Evolutionary conservation across 2,797 vertebrate species (phyloP).

Genomic region (Synaphobranchus kaupii): DNA sequence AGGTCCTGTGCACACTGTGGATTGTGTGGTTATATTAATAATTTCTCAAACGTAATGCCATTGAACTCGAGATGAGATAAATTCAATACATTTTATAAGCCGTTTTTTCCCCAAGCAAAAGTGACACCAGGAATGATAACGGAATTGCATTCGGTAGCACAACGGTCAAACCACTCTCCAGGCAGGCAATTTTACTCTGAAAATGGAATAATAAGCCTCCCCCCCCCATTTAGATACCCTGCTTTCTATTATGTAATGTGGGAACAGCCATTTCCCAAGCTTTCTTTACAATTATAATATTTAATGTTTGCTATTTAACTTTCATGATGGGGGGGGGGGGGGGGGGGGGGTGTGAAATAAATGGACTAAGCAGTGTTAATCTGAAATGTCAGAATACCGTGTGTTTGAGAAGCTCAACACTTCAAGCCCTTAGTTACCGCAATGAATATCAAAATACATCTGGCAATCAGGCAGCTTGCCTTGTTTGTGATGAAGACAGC

Average conservation of each 20-base stretch:
- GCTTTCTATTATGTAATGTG: not conserved
- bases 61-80: slow-evolving; percentile 21
- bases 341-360: not conserved
- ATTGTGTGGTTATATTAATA: slow-evolving; percentile 9
- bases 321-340: not conserved
- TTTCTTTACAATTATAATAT: not conserved
- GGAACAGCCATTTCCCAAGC: not conserved
- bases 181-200: not conserved
- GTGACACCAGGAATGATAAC: slow-evolving; percentile 13
- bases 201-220: slow-evolving; percentile 9
- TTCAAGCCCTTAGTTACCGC: not conserved
- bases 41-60: slow-evolving; percentile 15
- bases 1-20: not conserved
- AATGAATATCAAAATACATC: not conserved
- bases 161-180: slow-evolving; percentile 7
- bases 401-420: not conserved
- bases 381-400: not conserved
- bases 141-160: not conserved
- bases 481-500: not conserved
- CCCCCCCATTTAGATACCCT: not conserved
- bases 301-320: slow-evolving; percentile 12
- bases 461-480: not conserved
- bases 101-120: slow-evolving; percentile 15
- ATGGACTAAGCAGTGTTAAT: not conserved
- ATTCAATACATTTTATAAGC: slow-evolving; percentile 22